Conservation (phyloP, 2,797 vertebrate genomes). For the Macrochelys suwanniensis region DNA sequence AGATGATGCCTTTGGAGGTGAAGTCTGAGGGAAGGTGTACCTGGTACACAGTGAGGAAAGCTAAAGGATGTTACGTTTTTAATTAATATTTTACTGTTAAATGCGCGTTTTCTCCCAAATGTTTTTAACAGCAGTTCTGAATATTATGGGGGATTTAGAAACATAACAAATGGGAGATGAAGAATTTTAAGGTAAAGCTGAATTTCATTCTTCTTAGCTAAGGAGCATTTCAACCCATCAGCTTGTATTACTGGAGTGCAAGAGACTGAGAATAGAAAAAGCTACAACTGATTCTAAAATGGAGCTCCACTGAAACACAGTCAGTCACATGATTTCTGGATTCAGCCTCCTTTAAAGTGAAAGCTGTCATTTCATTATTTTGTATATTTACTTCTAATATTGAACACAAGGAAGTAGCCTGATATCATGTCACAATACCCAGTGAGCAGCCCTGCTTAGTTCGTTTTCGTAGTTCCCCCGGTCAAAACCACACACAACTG, state of each 20-base stretch:
- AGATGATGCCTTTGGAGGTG: background rate
- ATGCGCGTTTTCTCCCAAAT: background rate
- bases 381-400: background rate
- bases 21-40: background rate
- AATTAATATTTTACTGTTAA: background rate
- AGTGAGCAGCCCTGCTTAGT: background rate
- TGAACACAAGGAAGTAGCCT: background rate
- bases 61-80: background rate
- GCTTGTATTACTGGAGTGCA: background rate
- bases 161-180: background rate
- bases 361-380: background rate
- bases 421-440: background rate
- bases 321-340: background rate
- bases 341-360: background rate
- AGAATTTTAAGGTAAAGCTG: background rate
- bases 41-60: background rate
- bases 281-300: accelerated
- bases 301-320: background rate
- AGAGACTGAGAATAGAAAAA: background rate
- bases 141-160: background rate
- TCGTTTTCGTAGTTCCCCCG: background rate
- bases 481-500: background rate
- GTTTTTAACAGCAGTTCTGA: background rate
- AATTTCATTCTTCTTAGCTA: background rate
- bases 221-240: slow-evolving; percentile 7